phyloP scores from a whole-genome alignment of 2,113 vertebrate species.

The Cyanistes caeruleus region DNA sequence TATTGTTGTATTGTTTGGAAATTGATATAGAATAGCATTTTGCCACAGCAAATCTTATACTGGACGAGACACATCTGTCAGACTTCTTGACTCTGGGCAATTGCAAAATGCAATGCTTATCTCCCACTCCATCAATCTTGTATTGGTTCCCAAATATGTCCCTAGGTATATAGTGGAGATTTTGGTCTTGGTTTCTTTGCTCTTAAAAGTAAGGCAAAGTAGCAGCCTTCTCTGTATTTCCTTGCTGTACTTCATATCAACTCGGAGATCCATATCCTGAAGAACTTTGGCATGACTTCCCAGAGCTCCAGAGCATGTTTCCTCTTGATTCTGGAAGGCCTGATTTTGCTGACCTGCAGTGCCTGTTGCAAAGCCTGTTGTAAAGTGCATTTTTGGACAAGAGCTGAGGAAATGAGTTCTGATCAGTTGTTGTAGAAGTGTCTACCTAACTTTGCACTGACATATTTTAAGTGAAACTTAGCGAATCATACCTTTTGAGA shows the following conservation, averaged over 20 bases:
- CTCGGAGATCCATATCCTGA: not conserved
- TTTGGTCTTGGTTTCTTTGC: not conserved
- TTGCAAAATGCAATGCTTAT: not conserved
- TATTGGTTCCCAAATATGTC: not conserved
- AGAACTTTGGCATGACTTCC: not conserved
- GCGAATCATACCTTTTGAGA: not conserved
- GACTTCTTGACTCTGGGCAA: not conserved
- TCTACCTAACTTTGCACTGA: not conserved
- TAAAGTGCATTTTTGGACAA: not conserved
- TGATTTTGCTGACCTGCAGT: not conserved
- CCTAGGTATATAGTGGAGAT: not conserved
- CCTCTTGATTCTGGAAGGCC: not conserved
- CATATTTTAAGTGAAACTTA: not conserved
- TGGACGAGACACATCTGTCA: not conserved
- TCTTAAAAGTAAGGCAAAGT: not conserved
- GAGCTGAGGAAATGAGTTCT: not conserved
- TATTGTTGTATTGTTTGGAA: not conserved
- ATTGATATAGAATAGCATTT: not conserved
- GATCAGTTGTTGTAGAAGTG: not conserved
- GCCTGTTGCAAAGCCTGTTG: not conserved
- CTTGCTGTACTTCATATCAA: not conserved
- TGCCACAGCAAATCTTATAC: not conserved
- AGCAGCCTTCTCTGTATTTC: not conserved
- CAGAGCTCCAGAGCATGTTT: not conserved
- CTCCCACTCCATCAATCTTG: not conserved